Conservation (phyloP, 1,140 invertebrate genomes). For the Halyomorpha halys region DNA sequence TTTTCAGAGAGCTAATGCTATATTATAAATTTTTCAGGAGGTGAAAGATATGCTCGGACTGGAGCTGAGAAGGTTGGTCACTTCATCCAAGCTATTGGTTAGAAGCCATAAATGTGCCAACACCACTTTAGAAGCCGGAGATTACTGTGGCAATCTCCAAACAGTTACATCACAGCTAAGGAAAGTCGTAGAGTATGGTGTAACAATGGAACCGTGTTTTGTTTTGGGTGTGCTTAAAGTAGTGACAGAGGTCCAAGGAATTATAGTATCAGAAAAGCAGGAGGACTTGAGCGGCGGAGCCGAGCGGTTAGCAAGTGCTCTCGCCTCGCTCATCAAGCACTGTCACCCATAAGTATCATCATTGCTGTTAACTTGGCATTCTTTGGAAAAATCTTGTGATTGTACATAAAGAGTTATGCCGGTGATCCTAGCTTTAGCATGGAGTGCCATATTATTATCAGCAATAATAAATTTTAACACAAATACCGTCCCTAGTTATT, state of each 20-base stretch:
- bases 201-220: conserved; percentile 22
- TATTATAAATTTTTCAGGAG: conserved; percentile 37
- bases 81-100: conserved; percentile 70
- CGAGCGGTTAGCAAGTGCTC: conserved; percentile 22
- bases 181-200: conserved; percentile 25
- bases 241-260: conserved; percentile 25
- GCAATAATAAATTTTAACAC: background rate
- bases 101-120: conserved; percentile 38
- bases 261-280: conserved; percentile 24
- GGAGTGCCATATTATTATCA: background rate
- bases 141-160: conserved; percentile 22
- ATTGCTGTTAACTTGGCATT: conserved; percentile 4
- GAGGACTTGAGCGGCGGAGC: conserved; percentile 23
- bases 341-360: conserved; percentile 20
- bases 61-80: conserved; percentile 69
- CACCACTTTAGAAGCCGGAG: conserved; percentile 20
- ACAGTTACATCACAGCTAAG: conserved; percentile 20
- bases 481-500: background rate
- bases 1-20: background rate
- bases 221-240: conserved; percentile 23
- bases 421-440: no score
- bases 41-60: conserved; percentile 66
- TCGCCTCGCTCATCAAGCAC: conserved; percentile 24
- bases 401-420: no score
- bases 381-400: background rate